Evolutionary conservation across 1,140 invertebrate genomes (phyloP).

Genomic region (Luehdorfia chinensis): DNA sequence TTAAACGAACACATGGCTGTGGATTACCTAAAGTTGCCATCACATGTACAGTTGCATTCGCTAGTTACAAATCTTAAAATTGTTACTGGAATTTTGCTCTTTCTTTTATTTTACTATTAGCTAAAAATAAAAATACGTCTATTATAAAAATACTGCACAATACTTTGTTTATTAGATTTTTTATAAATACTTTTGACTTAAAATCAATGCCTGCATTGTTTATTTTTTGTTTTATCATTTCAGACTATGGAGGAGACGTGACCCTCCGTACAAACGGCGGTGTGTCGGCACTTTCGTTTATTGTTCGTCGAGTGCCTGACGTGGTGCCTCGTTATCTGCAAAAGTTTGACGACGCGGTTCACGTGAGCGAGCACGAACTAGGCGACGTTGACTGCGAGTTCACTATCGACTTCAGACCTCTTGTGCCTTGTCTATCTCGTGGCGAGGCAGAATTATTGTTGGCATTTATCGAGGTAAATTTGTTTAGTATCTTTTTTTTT

Average conservation of each 20-base stretch:
- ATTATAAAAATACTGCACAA: no score
- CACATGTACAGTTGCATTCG: no score
- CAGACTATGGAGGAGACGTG: constrained; percentile 87
- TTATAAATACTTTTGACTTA: no score
- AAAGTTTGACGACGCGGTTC: constrained; percentile 86
- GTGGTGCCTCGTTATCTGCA: constrained; percentile 84
- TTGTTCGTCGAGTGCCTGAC: constrained; percentile 88
- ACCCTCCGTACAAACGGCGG: constrained; percentile 88
- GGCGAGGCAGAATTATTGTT: constrained; percentile 85
- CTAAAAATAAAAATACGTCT: no score
- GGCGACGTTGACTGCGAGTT: constrained; percentile 90
- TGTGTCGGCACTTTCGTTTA: constrained; percentile 87
- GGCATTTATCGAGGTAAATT: constrained; percentile 81
- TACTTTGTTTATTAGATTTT: no score
- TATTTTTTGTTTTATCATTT: no score
- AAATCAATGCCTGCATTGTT: no score
- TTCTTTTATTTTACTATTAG: no score
- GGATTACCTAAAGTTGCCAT: no score
- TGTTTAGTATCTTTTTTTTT: not conserved
- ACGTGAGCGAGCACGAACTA: constrained; percentile 87
- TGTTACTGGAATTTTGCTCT: no score
- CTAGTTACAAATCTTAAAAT: no score
- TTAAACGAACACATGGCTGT: no score
- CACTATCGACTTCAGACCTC: constrained; percentile 84
- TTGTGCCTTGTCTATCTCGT: constrained; percentile 80